phyloP scores from a whole-genome alignment of 2,888 invertebrate genomes.

The Caenorhabditis plicata region DNA sequence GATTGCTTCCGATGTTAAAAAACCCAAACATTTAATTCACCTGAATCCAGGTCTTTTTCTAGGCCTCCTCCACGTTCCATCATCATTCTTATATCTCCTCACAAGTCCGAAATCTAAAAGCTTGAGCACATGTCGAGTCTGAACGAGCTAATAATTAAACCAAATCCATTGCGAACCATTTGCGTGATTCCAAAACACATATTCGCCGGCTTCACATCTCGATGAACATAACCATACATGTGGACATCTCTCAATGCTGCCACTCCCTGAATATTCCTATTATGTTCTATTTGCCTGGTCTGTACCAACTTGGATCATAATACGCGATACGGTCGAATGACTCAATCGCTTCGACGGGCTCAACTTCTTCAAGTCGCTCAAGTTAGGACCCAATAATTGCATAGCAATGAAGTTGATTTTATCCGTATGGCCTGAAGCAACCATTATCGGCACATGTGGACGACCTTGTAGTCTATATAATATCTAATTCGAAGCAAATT shows the following conservation, averaged over 20 bases:
- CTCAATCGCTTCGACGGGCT: slow-evolving; percentile 43
- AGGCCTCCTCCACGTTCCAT: slow-evolving; percentile 32
- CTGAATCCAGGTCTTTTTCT: slow-evolving; percentile 25
- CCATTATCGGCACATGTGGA: slow-evolving; percentile 32
- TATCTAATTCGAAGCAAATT: slow-evolving; percentile 7
- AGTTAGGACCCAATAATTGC: slow-evolving; percentile 50
- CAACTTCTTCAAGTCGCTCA: slow-evolving; percentile 49
- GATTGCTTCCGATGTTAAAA: background rate
- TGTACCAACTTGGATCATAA: slow-evolving; percentile 42
- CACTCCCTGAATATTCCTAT: slow-evolving; percentile 28
- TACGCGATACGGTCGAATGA: slow-evolving; percentile 30
- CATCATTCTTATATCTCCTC: slow-evolving; percentile 33
- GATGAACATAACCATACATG: slow-evolving; percentile 49
- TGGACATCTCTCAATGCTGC: slow-evolving; percentile 53
- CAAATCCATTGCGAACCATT: slow-evolving; percentile 22
- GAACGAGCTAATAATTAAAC: no score
- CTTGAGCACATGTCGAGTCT: slow-evolving; percentile 36
- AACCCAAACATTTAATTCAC: no score
- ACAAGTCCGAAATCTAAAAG: slow-evolving; percentile 47
- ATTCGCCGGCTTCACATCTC: slow-evolving; percentile 57
- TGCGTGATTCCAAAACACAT: slow-evolving; percentile 50
- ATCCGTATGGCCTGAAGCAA: slow-evolving; percentile 29
- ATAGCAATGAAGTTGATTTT: slow-evolving; percentile 42
- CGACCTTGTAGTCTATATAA: slow-evolving; percentile 43
- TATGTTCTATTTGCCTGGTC: background rate